Evolutionary conservation across 2,113 vertebrate species (phyloP), one percentile per base, ranked within the genome.

Genomic region (Clarias gariepinus): DNA sequence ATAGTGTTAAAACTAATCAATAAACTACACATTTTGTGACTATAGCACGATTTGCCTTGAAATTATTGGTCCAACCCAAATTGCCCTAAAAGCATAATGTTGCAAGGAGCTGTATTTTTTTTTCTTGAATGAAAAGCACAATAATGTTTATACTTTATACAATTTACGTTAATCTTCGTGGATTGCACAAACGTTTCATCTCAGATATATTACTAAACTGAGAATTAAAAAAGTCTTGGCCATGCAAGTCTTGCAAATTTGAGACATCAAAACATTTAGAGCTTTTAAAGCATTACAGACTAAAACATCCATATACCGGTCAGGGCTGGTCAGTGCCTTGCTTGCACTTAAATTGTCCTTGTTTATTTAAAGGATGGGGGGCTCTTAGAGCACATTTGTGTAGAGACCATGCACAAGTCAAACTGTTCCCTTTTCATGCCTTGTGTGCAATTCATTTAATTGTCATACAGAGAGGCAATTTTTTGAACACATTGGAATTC

Each of bases 351-450:
- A 57, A 86, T 60, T 90, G 88, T 85, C 83, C 83, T 85, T 90
- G 85, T 71, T 87, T 69, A 61, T 91, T 89, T 87, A 91, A 85
- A 88, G 23, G 64, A 68, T 91, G 87, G 87, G 86, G 81, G 53
- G 81, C 86, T 64, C 81, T 89, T 87, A 5, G 53, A 15, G 55
- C 90, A 84, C 84, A n/a, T 89, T 88, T 88, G 81, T 85, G 76
- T 63, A 90, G 88, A 86, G 86, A 90, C 25, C 90, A 89, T 84
- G n/a, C n/a, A n/a, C n/a, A n/a, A 73, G 58, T 47, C 80, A 89
- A 47, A 71, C 23, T 69, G 69, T 82, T 73, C 84, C 55, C 9
- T 88, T 86, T 84, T 55, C 77, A 71, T 87, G 76, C 57, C 74
- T 84, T 55, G 55, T 86, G 23, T 89, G 64, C 74, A 84, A 74